Evolutionary conservation across 2,888 invertebrate genomes (phyloP).

Genomic region (Drosophila lacicola): DNA sequence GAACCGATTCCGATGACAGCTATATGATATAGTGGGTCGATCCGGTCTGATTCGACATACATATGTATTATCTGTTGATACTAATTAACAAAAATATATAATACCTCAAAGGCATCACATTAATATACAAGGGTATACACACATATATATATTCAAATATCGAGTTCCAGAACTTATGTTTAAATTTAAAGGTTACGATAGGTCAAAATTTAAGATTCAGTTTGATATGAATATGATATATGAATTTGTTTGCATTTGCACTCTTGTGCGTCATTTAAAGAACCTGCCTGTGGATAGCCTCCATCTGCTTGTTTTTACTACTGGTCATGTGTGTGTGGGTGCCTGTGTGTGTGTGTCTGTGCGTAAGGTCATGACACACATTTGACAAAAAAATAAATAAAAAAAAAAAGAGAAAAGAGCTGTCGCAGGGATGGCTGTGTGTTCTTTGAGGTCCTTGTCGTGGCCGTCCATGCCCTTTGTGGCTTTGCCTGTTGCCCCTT

Average conservation of each 20-base stretch:
- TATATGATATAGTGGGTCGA: too few species aligned
- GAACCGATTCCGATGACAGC: too few species aligned
- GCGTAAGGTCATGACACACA: constrained; percentile 73
- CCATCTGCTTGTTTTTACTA: constrained; percentile 16
- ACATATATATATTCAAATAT: neutral
- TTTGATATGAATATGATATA: constrained; percentile 21
- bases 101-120: too few species aligned
- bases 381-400: constrained; percentile 41
- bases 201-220: neutral
- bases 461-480: constrained; percentile 45
- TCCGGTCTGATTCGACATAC: too few species aligned
- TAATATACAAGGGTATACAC: too few species aligned
- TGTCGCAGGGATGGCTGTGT: constrained; percentile 13
- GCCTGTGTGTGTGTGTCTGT: constrained; percentile 9
- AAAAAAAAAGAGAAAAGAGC: constrained; percentile 21
- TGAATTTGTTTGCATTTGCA: constrained; percentile 14
- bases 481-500: constrained; percentile 18
- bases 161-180: too few species aligned
- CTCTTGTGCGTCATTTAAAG: constrained; percentile 34
- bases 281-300: constrained; percentile 18
- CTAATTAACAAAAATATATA: too few species aligned
- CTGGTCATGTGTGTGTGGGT: constrained; percentile 26
- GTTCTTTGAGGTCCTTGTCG: constrained; percentile 36
- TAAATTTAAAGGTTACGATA: neutral
- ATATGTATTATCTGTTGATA: too few species aligned